These are phyloP conservation scores for Platynereis dumerilii DNA, from an alignment of 2,888 invertebrate genomes.

Conservation along the genomic window DNA sequence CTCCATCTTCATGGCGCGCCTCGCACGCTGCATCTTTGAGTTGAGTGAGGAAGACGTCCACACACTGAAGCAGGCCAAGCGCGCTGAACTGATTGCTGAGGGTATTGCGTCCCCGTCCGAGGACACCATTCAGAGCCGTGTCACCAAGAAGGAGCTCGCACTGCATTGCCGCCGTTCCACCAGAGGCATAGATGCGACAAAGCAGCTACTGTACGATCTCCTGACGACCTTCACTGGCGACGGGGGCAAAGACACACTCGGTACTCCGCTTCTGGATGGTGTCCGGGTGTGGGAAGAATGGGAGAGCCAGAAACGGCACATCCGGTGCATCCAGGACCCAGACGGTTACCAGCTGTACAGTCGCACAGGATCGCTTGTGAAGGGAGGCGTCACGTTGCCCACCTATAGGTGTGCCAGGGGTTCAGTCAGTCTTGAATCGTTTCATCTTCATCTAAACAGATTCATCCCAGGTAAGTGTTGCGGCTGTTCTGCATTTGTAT, in stretches of 20 bases:
- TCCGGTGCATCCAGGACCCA: constrained; percentile 2
- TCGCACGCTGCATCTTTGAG: background rate
- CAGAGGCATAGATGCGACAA: background rate
- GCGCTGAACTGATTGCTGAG: background rate
- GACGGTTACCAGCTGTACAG: background rate
- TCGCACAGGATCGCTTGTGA: background rate
- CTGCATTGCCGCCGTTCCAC: background rate
- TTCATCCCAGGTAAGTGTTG: constrained; percentile 1
- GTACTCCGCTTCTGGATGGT: background rate
- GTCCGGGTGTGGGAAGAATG: background rate
- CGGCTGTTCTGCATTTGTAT: too few relatives aligned
- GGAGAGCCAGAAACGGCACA: background rate
- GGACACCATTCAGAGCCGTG: background rate
- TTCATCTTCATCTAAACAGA: background rate
- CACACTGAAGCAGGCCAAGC: background rate
- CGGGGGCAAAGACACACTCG: background rate
- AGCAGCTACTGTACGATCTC: background rate
- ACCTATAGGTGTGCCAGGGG: background rate
- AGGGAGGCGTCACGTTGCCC: constrained; percentile 1
- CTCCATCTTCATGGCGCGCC: background rate
- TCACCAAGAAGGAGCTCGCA: background rate
- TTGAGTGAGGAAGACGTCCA: background rate
- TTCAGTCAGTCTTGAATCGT: background rate
- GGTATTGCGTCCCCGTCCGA: background rate
- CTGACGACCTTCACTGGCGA: background rate